Conservation (phyloP, 2,113 vertebrate species). For the Chiloscyllium plagiosum region DNA sequence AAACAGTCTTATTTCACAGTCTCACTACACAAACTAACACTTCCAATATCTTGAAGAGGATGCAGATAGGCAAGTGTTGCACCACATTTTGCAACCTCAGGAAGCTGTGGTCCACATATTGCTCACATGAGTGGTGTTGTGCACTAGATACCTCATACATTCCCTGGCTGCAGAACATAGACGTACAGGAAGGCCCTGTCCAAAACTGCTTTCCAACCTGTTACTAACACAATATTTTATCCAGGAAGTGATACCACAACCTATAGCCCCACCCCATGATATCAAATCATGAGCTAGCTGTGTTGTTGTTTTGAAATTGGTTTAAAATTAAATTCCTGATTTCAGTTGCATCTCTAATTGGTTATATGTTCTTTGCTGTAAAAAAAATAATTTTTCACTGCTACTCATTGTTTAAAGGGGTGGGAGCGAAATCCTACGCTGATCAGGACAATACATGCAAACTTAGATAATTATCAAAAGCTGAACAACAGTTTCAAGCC, state of each 20-base stretch:
- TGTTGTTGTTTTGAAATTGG: background rate
- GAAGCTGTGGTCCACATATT: background rate
- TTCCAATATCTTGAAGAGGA: background rate
- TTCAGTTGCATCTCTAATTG: background rate
- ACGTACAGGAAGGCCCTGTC: background rate
- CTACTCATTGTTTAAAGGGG: background rate
- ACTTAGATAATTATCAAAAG: background rate
- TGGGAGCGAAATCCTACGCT: background rate
- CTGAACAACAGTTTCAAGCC: background rate
- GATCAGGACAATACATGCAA: background rate
- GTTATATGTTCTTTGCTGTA: background rate
- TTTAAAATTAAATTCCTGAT: background rate
- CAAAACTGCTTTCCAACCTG: background rate
- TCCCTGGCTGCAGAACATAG: background rate
- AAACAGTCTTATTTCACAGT: background rate
- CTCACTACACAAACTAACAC: background rate
- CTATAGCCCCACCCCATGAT: background rate
- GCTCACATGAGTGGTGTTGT: background rate
- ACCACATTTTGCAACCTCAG: background rate
- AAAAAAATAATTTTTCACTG: background rate
- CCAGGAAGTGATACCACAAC: background rate
- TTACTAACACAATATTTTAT: background rate
- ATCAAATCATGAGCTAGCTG: background rate
- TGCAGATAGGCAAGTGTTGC: background rate
- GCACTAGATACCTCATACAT: background rate